Conservation (phyloP, 2,888 invertebrate genomes). For the Arenicola marina region DNA sequence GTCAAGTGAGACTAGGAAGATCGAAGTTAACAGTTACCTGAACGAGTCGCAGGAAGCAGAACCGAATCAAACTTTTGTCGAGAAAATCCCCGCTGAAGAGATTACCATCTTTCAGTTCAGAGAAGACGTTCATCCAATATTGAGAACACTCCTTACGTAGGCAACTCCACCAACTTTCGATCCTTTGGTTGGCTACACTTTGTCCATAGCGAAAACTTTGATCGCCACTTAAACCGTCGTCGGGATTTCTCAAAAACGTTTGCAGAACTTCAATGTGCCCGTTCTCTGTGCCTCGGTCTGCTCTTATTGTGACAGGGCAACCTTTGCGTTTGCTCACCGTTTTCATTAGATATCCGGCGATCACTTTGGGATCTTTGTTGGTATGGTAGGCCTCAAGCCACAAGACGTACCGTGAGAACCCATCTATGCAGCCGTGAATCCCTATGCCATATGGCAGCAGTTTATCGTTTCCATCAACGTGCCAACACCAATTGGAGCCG, state of each 20-base stretch:
- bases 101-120: background rate
- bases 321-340: background rate
- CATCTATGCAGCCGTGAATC: slow-evolving; percentile 1
- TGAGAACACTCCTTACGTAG: background rate
- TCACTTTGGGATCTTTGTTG: background rate
- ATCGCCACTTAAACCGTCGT: background rate
- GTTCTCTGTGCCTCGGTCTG: background rate
- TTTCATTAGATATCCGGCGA: background rate
- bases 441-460: background rate
- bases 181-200: background rate
- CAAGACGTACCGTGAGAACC: background rate
- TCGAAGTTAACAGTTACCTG: slow-evolving; percentile 1
- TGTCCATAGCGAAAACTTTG: background rate
- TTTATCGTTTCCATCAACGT: slow-evolving; percentile 1
- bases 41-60: background rate
- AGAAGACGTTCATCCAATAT: background rate
- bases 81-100: too few species aligned
- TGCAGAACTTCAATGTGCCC: background rate
- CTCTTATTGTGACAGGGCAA: background rate
- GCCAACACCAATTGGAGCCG: background rate
- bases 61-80: background rate
- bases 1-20: too few species aligned
- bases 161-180: background rate
- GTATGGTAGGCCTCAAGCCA: background rate
- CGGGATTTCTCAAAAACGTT: background rate